Evolutionary conservation across 2,888 invertebrate genomes (phyloP), one percentile per base, ranked within the genome.

Genomic region (Parnassius orleans): DNA sequence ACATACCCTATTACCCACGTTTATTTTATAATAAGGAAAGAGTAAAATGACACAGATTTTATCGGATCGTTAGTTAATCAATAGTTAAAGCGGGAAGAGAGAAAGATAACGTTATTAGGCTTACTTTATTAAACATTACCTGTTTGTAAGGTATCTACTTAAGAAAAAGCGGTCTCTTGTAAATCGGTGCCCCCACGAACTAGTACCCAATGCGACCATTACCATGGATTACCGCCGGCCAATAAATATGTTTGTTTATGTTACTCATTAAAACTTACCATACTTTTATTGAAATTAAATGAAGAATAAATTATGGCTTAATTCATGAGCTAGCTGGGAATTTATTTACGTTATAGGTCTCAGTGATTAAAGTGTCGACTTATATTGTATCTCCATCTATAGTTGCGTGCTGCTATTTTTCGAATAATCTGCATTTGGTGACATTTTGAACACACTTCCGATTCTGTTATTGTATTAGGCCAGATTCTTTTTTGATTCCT

Each of bases 211-310:
- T 44, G 15, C 53, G 44, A 51, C 41, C 54, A 24, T 57, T 63
- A 43, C 56, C 43, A 2, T 44, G 60, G 46, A 50, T 56, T 59
- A 58, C 59, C 55, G 15, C 10, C 44, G 47, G 46, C 57, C 64
- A 60, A 67, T 68, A 68, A 66, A 67, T 53, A 53, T 57, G 64
- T 60, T 53, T 66, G 62, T 67, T 69, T 69, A 66, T 68, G 65
- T 63, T 33, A 55, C 67, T 67, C 65, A 66, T 67, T 67, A 66
- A 64, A 64, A 59, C 57, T 65, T 60, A 61, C 48, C 48, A 65
- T 63, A 19, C 44, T 65, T 66, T 66, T 69, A 67, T 69, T 64
- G 64, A 51, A 66, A 65, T 58, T 61, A 53, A 62, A 60, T 56
- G 52, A 57, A 42, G 53, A n/a, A 42, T 58, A 52, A 59, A 14